Evolutionary conservation across 2,888 invertebrate genomes (phyloP), one percentile per base, ranked within the genome.

Genomic region (Eupithecia centaureata): DNA sequence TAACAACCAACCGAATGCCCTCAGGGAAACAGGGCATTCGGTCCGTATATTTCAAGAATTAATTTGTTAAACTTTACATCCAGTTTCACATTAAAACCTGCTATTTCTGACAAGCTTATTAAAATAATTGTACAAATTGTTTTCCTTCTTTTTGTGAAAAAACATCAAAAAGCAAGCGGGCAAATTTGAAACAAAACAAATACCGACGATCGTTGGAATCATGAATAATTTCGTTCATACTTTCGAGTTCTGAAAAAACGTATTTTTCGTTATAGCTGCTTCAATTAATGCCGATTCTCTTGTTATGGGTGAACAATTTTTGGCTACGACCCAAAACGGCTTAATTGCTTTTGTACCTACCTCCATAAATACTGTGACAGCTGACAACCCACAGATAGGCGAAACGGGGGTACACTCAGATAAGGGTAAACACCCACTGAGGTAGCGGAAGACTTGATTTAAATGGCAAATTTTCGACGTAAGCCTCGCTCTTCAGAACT

Each of bases 241-340:
- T 58, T 18, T 32, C 18, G 58, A 58, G 33, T 33, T 22, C 28
- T 54, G 25, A 28, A 28, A 30, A 58, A n/a, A 33, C 54, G 54
- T 56, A 56, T 56, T 56, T 52, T 54, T 54, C 5, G 8, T 27
- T 28, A 30, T 15, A 30, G 75, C 30, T 71, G 66, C 74, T 73
- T 78, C 74, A 78, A 76, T 78, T 72, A 79, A 71, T 71, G 63
- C 57, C 70, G 72, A 59, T 72, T 70, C 65, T 72, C 71, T 71
- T 70, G 70, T 68, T 70, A 69, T 75, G 65, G 72, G 71, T 69
- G 65, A 64, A 68, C 68, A 74, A 73, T 73, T 72, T 72, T 72
- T 71, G 65, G 70, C 73, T 56, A 35, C 69, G 66, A 63, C 27
- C 67, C 74, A 75, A 73, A 47, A 67, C 61, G 64, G 56, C 72